Base-by-base conservation (phyloP, 2,113 vertebrate species). In the Spea multiplicata region DNA sequence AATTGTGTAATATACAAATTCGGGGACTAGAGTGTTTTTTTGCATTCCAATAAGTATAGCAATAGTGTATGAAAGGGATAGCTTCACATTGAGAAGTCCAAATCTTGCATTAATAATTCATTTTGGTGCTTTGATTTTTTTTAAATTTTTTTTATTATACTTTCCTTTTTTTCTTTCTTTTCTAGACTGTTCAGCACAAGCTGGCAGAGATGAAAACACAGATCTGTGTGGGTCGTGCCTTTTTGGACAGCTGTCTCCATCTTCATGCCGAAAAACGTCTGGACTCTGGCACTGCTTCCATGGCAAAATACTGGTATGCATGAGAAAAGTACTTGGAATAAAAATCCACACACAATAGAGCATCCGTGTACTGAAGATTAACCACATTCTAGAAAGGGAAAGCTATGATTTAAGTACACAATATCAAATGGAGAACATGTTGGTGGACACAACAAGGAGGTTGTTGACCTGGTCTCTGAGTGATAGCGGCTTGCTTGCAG, bases 241-340 rank as follows among this genome's bases (percentile, higher is more conserved):
- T 99, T 73, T 0, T 97, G 30, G 97, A 99, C 84, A 97, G 81
- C 90, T 98, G 97, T 84, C 87, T 98, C 46, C 91, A 94, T 83
- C 92, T 98, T 16, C 96, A 96, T 6, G 75, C 87, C 0, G 82
- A 83, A 0, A 94, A 91, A 83, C 86, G 88, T 3, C 89, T 99
- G 86, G 96, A 97, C 76, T 88, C 94, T 0, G 12, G 89, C 81
- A 92, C 91, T 0, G 96, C 95, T 47, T 97, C 96, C 9, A 98
- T 98, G 96, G 96, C 95, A 3, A 99, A 99, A 84, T 98, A 91
- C 2, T 98, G 97, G 97, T 99, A 92, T 8, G 92, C 73, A 3
- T 78, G 13, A 53, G 46, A 8, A 61, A 30, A 50, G 46, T 13
- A 30, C 53, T 82, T 46, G 44, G 6, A 61, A 9, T 44, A 44